phyloP scores from a whole-genome alignment of 1,140 invertebrate genomes.

The Drosophila grimshawi region DNA sequence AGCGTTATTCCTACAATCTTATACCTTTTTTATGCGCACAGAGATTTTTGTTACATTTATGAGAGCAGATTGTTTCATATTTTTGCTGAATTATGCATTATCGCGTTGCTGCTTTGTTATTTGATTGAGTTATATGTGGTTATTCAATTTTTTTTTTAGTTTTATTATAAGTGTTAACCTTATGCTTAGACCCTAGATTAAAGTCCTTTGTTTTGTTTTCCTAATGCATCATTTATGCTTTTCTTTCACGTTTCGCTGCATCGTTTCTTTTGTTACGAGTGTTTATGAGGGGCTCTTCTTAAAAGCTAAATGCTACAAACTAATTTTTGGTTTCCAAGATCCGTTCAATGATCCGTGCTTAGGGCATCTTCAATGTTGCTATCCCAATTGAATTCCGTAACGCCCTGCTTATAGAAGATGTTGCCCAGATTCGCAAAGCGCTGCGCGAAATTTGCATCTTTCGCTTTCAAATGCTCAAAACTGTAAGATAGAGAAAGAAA shows the following conservation, averaged over 20 bases:
- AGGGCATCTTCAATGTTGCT: conserved; percentile 90
- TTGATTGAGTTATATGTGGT: conserved; percentile 49
- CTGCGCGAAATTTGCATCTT: conserved; percentile 92
- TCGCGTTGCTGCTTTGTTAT: conserved; percentile 11
- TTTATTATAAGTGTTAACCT: conserved; percentile 58
- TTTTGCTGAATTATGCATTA: conserved; percentile 11
- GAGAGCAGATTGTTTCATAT: conserved; percentile 22
- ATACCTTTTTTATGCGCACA: conserved; percentile 37
- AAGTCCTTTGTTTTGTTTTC: conserved; percentile 75
- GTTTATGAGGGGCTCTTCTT: conserved; percentile 33
- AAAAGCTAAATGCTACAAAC: conserved; percentile 63
- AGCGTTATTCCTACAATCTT: conserved; percentile 12
- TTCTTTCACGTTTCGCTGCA: conserved; percentile 23
- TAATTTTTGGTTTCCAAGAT: conserved; percentile 74
- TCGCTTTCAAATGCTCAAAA: conserved; percentile 91
- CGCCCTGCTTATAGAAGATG: conserved; percentile 88
- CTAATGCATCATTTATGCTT: conserved; percentile 32
- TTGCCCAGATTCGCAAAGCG: conserved; percentile 92
- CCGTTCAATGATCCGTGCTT: conserved; percentile 81
- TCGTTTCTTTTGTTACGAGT: conserved; percentile 29
- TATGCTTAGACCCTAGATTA: conserved; percentile 73
- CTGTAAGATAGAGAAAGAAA: conserved; percentile 81
- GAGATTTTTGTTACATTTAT: conserved; percentile 52
- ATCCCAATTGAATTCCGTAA: conserved; percentile 94
- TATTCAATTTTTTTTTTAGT: conserved; percentile 41